Base-by-base conservation (phyloP, 1,140 invertebrate species). In the Lysiphlebus fabarum region DNA sequence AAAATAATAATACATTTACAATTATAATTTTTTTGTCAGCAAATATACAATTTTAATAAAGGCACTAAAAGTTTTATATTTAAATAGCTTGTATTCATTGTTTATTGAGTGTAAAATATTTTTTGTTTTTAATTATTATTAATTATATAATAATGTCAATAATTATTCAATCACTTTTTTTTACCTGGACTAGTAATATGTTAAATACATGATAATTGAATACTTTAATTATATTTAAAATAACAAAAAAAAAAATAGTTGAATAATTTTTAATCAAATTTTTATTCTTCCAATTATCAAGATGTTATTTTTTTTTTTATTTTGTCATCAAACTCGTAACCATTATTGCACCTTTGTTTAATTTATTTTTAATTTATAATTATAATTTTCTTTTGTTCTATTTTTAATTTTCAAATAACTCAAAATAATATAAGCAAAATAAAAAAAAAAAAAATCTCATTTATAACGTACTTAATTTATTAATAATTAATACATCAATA, bases 11-110 rank as follows among this genome's bases (percentile, higher is more conserved):
- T 59, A 59, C 51, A 60, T 60, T 58, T 63, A 60, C 62, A 62
- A 44, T 57, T 62, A 60, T 54, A 63, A 47, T 54, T 40, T 50
- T n/a, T 63, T 57, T 54, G 53, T 63, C 33, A 38, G 59, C 53
- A 63, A 63, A 63, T 63, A 60, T 63, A 63, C 62, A 63, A 34
- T 58, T 61, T 54, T 42, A 43, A 41, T 51, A 57, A 63, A 60
- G 58, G 58, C 58, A 63, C 62, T 61, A 43, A 37, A 55, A 62
- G 12, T 36, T 59, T 34, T 49, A 8, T 54, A 54, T 36, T 61
- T 45, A 45, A 43, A 43, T 33, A 26, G 17, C 17, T 26, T 26
- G 17, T 7, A 41, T 12, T 12, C 4, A 53, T 14, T 17, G 10
- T 12, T 12, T 9, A 53, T 14, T 17, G 10, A 33, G 9, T 17